Base-by-base conservation (phyloP, 2,888 invertebrate genomes). In the Lithophane ornitopus region DNA sequence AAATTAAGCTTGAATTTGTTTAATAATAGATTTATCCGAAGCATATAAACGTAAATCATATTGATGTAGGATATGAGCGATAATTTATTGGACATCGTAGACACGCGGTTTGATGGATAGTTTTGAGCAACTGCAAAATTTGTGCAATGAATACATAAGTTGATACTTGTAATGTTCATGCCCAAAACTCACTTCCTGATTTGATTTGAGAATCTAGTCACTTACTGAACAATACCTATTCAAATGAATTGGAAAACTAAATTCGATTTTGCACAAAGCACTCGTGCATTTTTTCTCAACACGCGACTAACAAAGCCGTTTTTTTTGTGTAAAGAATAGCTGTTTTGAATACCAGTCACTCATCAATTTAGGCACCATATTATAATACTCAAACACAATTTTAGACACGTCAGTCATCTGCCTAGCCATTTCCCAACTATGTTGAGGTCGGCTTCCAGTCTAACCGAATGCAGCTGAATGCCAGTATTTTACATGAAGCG, bases 61-160 rank as follows among this genome's bases (percentile, higher is more conserved):
- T 62, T 72, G 87, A 87, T 81, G 76, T 81, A 81, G 85, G 71
- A 85, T 76, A 85, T 78, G 85, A 85, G 70, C 63, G 58, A 76
- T 85, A 85, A 85, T 85, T 85, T 85, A 85, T 85, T 81, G 70
- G 84, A 80, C 80, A 72, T 72, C 65, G 70, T 26, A 66, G 85
- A 81, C 81, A 72, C 76, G 67, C 62, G 54, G 74, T 74, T 78
- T 87, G 85, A 85, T 85, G 67, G 70, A 85, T 85, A 86, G 78
- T 76, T 81, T 76, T 78, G 80, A 82, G 81, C 73, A 85, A 81
- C 78, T 83, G 87, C 86, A 87, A 89, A 85, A 81, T 87, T 84
- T 80, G 85, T 82, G 79, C 86, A 86, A 86, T 85, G 82, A 76
- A 85, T 85, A 70, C 67, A 14, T 73, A 74, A 85, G 72, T 39